These are phyloP conservation scores for Campoletis sonorensis DNA, from an alignment of 1,140 invertebrate species.

Conservation along the genomic window DNA sequence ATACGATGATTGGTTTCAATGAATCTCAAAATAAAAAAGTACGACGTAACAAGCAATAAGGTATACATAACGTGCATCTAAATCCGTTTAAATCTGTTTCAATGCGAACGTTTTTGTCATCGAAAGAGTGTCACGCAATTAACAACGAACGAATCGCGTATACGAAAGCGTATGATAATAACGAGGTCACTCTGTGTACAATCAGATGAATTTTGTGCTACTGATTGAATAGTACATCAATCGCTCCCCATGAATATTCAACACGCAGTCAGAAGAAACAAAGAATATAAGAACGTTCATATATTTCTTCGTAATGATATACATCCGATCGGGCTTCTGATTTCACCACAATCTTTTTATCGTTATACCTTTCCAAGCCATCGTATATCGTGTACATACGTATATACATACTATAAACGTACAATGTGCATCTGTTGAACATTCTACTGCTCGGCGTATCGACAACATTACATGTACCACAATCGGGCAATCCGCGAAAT, in stretches of 20 bases:
- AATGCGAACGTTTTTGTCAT: not conserved
- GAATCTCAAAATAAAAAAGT: too few relatives aligned
- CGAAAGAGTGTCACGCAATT: not conserved
- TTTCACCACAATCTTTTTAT: constrained; percentile 37
- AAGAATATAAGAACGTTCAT: not conserved
- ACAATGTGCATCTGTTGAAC: not conserved
- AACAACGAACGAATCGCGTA: not conserved
- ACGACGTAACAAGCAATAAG: too few relatives aligned
- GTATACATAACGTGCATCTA: too few relatives aligned
- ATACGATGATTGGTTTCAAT: not conserved
- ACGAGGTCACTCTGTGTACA: not conserved
- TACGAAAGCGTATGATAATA: too few relatives aligned
- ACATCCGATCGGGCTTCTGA: constrained; percentile 23
- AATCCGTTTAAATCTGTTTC: not conserved
- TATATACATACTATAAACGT: not conserved
- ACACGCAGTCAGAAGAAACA: not conserved
- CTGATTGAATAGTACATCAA: constrained; percentile 15
- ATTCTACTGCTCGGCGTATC: not conserved
- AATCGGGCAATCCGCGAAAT: not conserved
- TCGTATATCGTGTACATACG: not conserved
- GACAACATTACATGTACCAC: not conserved
- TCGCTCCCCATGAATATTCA: not conserved
- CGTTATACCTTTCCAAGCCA: not conserved
- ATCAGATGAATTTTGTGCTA: constrained; percentile 9
- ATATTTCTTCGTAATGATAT: not conserved